phyloP scores from a whole-genome alignment of 2,888 invertebrate genomes.

The Stratiomys singularior region DNA sequence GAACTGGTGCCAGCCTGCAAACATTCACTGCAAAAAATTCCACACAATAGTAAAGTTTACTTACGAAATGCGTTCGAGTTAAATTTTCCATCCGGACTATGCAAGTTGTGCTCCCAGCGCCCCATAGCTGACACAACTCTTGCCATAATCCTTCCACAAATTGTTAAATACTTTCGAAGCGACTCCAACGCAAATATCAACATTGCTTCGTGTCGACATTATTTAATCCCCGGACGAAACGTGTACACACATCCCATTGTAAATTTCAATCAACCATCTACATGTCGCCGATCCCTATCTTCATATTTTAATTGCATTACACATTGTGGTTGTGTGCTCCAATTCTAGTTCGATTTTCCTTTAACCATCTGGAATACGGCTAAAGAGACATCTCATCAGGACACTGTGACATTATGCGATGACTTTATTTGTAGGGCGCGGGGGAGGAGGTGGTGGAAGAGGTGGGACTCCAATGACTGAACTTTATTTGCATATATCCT shows the following conservation, averaged over 20 bases:
- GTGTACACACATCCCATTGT: background rate
- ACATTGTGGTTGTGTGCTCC: background rate
- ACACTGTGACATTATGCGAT: background rate
- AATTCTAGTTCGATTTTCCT: background rate
- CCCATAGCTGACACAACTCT: background rate
- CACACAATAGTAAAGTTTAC: too few relatives aligned
- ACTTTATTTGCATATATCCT: slow-evolving; percentile 1
- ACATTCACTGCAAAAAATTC: too few relatives aligned
- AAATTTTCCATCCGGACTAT: too few relatives aligned
- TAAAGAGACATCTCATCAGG: background rate
- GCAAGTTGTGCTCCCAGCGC: too few relatives aligned
- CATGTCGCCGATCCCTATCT: background rate
- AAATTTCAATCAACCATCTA: slow-evolving; percentile 4
- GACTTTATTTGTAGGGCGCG: background rate
- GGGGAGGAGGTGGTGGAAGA: background rate
- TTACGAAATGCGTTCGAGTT: too few relatives aligned
- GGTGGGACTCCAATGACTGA: background rate
- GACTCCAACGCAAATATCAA: background rate
- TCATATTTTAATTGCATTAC: slow-evolving; percentile 11
- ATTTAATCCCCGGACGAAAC: slow-evolving; percentile 1
- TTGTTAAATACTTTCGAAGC: slow-evolving; percentile 1
- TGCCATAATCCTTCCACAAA: background rate
- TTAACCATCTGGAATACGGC: background rate
- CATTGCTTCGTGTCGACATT: background rate
- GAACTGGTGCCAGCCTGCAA: too few relatives aligned